Conservation (phyloP, 2,797 vertebrate species). For the Odontamblyopus rebecca region DNA sequence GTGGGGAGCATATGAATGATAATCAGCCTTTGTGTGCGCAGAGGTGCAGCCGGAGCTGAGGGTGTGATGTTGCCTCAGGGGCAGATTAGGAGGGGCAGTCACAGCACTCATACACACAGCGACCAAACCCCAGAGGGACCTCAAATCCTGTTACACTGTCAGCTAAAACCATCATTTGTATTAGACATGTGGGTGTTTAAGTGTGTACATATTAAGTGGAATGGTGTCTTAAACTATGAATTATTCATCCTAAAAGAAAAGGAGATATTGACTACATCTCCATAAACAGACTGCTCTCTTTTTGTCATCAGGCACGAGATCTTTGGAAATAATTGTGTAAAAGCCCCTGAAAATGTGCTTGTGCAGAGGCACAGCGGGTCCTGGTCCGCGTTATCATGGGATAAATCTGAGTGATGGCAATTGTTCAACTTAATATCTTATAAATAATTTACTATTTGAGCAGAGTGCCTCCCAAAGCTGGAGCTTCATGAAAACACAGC, state of each 20-base stretch:
- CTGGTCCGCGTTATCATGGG: constrained; percentile 69
- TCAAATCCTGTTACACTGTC: constrained; percentile 86
- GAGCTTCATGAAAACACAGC: constrained; percentile 61
- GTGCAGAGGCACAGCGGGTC: constrained; percentile 68
- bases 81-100: constrained; percentile 81
- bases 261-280: constrained; percentile 84
- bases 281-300: constrained; percentile 83
- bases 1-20: constrained; percentile 80
- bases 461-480: constrained; percentile 39
- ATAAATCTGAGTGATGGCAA: constrained; percentile 75
- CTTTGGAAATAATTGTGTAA: constrained; percentile 75
- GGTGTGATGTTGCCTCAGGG: constrained; percentile 79
- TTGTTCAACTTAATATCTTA: constrained; percentile 78
- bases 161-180: constrained; percentile 80
- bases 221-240: constrained; percentile 83
- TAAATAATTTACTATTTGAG: constrained; percentile 78
- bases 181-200: constrained; percentile 80
- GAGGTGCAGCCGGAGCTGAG: constrained; percentile 75
- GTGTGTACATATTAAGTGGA: constrained; percentile 79
- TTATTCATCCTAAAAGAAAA: constrained; percentile 83
- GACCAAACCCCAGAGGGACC: constrained; percentile 79
- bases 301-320: constrained; percentile 80
- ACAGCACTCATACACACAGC: constrained; percentile 75
- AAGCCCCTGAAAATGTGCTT: constrained; percentile 73
- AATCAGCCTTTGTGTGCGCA: constrained; percentile 78